A percentile compares a stretch with the other conserved stretches of the same genome.
These are phyloP conservation scores for Coracopsis vasa DNA, from an alignment of 2,113 vertebrate species.

Conservation along the genomic window DNA sequence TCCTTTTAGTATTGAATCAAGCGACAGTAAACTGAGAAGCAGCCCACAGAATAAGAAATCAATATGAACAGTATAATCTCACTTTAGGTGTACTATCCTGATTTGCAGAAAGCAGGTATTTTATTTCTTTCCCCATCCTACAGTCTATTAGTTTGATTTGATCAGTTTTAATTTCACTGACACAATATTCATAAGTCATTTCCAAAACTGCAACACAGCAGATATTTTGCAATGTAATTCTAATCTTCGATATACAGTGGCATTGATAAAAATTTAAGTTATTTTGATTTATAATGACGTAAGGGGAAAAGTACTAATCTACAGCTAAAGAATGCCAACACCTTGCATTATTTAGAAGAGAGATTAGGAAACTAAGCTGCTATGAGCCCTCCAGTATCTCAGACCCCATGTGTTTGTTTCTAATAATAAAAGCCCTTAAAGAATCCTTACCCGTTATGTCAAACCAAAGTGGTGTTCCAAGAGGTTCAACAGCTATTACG, in stretches of 20 bases:
- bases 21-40: background rate
- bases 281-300: background rate
- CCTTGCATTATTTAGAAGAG: background rate
- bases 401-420: background rate
- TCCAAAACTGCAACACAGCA: background rate
- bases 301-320: background rate
- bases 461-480: constrained; percentile 89
- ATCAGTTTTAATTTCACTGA: background rate
- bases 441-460: constrained; percentile 89
- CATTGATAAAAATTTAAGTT: background rate
- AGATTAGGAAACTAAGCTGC: background rate
- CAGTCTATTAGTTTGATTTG: background rate
- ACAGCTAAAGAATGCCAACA: background rate
- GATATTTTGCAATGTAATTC: background rate
- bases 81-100: background rate
- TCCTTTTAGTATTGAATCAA: background rate
- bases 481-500: constrained; percentile 87
- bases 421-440: background rate
- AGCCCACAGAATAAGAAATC: background rate
- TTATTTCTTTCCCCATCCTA: background rate
- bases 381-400: background rate
- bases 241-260: background rate
- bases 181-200: background rate
- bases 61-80: background rate
- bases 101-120: background rate